Evolutionary conservation across 1,140 invertebrate genomes (phyloP).

Genomic region (Sesamia nonagrioides): DNA sequence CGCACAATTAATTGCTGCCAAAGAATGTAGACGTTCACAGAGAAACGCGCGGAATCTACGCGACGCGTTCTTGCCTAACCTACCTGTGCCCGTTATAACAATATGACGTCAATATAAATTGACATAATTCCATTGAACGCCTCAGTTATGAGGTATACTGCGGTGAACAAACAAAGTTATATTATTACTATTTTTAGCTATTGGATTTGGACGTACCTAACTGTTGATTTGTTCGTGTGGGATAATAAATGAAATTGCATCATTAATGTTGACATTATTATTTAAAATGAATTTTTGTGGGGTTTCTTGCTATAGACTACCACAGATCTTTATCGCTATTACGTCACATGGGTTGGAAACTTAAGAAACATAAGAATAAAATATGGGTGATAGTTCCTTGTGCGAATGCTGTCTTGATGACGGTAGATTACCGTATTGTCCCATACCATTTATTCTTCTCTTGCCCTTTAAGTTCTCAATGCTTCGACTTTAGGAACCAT

Average conservation of each 20-base stretch:
- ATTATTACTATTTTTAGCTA: not conserved
- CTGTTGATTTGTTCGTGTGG: not conserved
- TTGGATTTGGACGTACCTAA: not conserved
- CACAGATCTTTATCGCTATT: no score
- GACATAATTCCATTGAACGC: constrained; percentile 4
- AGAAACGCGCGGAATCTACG: not conserved
- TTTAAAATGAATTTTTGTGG: no score
- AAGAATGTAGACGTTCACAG: not conserved
- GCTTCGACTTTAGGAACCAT: no score
- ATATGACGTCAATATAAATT: not conserved
- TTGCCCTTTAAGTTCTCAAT: no score
- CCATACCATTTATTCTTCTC: no score
- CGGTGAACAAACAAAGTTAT: not conserved
- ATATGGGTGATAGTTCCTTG: no score
- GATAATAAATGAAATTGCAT: not conserved
- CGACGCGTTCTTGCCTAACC: not conserved
- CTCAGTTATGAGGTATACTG: not conserved
- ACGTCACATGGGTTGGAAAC: no score
- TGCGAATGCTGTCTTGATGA: no score
- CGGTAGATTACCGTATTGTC: no score
- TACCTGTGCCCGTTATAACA: not conserved
- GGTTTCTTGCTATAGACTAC: no score
- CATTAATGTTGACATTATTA: not conserved
- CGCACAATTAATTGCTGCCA: not conserved
- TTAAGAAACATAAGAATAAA: no score